A percentile compares a stretch with the other conserved stretches of the same genome.
Evolutionary conservation across 2,888 invertebrate species (phyloP).

Genomic region (Metacarcinus magister): DNA sequence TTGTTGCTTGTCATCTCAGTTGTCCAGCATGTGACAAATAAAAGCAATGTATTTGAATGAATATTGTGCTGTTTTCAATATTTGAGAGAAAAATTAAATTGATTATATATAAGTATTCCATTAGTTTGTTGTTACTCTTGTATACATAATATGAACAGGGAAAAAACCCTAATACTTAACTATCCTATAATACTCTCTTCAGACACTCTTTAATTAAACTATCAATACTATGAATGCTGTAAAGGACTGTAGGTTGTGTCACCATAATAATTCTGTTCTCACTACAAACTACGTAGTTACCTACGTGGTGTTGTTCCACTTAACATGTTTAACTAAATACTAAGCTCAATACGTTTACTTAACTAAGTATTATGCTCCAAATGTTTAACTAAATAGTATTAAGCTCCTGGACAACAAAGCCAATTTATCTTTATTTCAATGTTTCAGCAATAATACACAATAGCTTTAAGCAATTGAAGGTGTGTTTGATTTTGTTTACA

Average conservation of each 20-base stretch:
- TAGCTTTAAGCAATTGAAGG: neutral
- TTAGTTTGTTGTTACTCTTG: neutral
- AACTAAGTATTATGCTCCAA: neutral
- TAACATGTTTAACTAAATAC: neutral
- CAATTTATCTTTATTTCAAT: neutral
- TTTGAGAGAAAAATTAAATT: neutral
- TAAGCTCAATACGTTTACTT: neutral
- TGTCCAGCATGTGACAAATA: constrained; percentile 22
- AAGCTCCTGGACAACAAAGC: neutral
- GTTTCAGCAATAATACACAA: neutral
- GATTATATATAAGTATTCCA: neutral
- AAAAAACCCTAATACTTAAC: neutral
- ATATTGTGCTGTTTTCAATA: constrained; percentile 33
- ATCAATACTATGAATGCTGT: neutral
- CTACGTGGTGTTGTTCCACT: neutral
- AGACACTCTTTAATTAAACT: neutral
- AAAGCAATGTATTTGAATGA: neutral
- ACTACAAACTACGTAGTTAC: neutral
- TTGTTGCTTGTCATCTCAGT: constrained; percentile 1
- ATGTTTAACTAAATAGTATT: neutral
- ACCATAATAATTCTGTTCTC: neutral
- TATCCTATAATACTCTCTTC: neutral
- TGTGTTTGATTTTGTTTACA: neutral
- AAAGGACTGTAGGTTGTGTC: neutral
- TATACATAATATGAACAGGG: neutral